A percentile compares a stretch with the other conserved stretches of the same genome.
phyloP scores from a whole-genome alignment of 2,113 vertebrate species.

The Odontophorus gujanensis region DNA sequence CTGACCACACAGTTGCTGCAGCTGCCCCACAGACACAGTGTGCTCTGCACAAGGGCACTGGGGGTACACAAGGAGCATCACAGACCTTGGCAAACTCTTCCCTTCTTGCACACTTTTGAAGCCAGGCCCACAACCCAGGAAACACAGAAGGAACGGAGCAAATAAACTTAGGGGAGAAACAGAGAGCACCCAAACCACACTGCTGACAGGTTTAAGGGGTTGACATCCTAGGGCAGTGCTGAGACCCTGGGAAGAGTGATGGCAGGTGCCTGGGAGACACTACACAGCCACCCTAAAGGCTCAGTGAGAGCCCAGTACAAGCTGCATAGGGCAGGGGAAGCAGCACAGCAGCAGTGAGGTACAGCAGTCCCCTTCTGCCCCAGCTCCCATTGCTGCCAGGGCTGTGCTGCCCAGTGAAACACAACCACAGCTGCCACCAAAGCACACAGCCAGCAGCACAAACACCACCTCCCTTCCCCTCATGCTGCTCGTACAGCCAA shows the following conservation, averaged over 20 bases:
- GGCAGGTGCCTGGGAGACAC: neutral
- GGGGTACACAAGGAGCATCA: neutral
- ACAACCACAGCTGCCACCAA: neutral
- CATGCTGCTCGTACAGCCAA: neutral
- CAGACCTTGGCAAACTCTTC: neutral
- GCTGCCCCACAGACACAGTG: neutral
- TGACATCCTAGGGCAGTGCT: neutral
- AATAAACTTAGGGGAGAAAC: neutral
- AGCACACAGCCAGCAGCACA: neutral
- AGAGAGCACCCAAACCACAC: neutral
- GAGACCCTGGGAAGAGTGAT: fast-evolving
- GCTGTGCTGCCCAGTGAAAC: neutral
- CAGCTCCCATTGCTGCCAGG: neutral
- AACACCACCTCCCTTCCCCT: neutral
- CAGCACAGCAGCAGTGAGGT: neutral
- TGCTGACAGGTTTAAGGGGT: neutral
- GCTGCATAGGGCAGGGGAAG: neutral
- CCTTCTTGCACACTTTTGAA: neutral
- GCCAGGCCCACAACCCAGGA: neutral
- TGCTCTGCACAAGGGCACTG: neutral
- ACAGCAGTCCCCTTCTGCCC: neutral
- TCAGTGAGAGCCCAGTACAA: neutral
- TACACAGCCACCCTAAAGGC: neutral
- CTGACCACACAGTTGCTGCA: neutral
- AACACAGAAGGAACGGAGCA: neutral